Percentiles rank a stretch among this genome's conserved stretches.
Evolutionary conservation across 2,797 vertebrate genomes (phyloP).

Genomic region (Pipistrellus pipistrellus): DNA sequence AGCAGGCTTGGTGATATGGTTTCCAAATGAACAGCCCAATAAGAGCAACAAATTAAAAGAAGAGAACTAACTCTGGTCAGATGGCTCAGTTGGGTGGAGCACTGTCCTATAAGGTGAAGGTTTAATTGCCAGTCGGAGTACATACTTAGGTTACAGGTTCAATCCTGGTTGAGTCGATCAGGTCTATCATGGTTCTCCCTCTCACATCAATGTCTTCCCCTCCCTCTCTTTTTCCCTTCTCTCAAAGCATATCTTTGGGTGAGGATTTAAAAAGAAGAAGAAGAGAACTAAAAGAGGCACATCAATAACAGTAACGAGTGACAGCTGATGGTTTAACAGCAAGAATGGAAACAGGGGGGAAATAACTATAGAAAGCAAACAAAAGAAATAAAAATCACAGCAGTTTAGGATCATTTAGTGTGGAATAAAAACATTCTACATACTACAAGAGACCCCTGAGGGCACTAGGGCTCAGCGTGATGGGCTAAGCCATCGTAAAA

Average conservation of each 20-base stretch:
- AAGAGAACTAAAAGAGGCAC: neutral
- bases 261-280: constrained; percentile 29
- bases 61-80: neutral
- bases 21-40: constrained; percentile 22
- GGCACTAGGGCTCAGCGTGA: constrained; percentile 44
- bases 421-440: constrained; percentile 61
- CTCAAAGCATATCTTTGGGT: neutral
- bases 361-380: constrained; percentile 55
- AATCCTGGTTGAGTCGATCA: neutral
- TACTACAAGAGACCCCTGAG: constrained; percentile 36
- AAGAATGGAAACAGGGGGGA: neutral
- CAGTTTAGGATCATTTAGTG: constrained; percentile 65
- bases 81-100: neutral
- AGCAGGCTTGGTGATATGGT: neutral
- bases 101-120: neutral
- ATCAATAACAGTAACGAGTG: constrained; percentile 50
- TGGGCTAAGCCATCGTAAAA: constrained; percentile 53
- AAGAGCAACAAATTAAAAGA: constrained; percentile 62
- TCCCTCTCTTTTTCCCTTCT: neutral
- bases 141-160: neutral
- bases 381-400: constrained; percentile 72
- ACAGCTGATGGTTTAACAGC: constrained; percentile 54
- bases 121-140: neutral
- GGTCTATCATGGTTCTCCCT: neutral
- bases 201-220: neutral